These are phyloP conservation scores for Aelia acuminata DNA, from an alignment of 2,888 invertebrate species.

Conservation along the genomic window DNA sequence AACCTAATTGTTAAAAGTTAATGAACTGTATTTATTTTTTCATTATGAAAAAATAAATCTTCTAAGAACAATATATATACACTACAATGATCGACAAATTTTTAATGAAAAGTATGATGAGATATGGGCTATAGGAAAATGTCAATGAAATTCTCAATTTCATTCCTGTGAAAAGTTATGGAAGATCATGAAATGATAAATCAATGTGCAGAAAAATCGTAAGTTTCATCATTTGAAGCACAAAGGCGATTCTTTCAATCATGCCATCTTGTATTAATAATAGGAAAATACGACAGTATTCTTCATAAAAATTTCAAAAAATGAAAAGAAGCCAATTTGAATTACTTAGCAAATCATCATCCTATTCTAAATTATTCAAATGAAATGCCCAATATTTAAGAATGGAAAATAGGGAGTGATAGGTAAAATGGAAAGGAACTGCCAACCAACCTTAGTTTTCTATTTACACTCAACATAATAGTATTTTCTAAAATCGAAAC, in stretches of 20 bases:
- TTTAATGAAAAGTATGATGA: not conserved
- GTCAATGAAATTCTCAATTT: not conserved
- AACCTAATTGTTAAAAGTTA: not conserved
- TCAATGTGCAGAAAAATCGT: not conserved
- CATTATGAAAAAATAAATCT: not conserved
- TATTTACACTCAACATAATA: not conserved
- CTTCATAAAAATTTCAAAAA: not conserved
- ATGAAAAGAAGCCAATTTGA: not conserved
- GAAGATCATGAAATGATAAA: not conserved
- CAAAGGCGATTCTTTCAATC: not conserved
- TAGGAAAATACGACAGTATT: not conserved
- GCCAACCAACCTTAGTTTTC: constrained; percentile 22
- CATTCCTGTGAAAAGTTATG: not conserved
- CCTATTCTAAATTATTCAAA: not conserved
- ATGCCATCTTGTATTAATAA: not conserved
- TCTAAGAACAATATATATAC: not conserved
- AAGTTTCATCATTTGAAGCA: not conserved
- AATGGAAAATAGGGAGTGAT: not conserved
- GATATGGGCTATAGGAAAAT: not conserved
- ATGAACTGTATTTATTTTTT: not conserved
- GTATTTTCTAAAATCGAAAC: not conserved
- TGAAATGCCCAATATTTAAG: not conserved
- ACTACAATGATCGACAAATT: not conserved
- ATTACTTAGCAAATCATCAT: not conserved
- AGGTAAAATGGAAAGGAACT: not conserved